Evolutionary conservation across 2,113 vertebrate species (phyloP), one percentile per base, ranked within the genome.

Genomic region (Zosterops lateralis): DNA sequence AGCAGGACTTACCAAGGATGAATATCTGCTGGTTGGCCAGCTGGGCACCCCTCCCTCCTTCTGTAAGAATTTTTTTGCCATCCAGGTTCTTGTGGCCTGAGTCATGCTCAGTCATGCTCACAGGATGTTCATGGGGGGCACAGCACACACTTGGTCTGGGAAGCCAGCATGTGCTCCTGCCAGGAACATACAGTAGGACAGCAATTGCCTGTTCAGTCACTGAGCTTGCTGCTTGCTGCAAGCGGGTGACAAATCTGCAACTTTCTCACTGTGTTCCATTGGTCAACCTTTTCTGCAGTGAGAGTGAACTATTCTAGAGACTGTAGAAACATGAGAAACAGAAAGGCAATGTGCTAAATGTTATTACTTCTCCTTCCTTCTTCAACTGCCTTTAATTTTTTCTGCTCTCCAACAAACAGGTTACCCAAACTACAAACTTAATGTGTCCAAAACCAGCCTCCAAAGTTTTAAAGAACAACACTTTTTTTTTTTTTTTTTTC

Each of bases 71-170:
- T 13, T 57, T 57, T 70, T 72, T 47, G 45, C 45, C 45, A 32
- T 2, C 17, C 18, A 66, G 15, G 26, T 45, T 61, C 53, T 18
- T 42, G 8, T 15, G 61, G 34, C 13, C 22, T 74, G 47, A 68
- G 24, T 54, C 34, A 48, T 51, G 14, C 21, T 22, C 47, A 47
- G 47, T 47, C 20, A 32, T 17, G 38, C 38, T 47, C 26, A 38
- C 14, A n/a, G 42, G 22, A 42, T 44, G 18, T n/a, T 45, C 0
- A 0, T 5, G 18, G 18, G 7, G 34, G 45, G 24, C 21, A 32
- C 9, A 56, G 22, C 15, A 56, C 31, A 21, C 18, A 14, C 10
- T 25, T 42, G 19, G 17, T 28, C 47, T 15, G 17, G 19, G 34
- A 61, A 57, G 18, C 7, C 54, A 67, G 44, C 40, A 56, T 13